phyloP scores from a whole-genome alignment of 2,888 invertebrate genomes.

The Xestobium rufovillosum region DNA sequence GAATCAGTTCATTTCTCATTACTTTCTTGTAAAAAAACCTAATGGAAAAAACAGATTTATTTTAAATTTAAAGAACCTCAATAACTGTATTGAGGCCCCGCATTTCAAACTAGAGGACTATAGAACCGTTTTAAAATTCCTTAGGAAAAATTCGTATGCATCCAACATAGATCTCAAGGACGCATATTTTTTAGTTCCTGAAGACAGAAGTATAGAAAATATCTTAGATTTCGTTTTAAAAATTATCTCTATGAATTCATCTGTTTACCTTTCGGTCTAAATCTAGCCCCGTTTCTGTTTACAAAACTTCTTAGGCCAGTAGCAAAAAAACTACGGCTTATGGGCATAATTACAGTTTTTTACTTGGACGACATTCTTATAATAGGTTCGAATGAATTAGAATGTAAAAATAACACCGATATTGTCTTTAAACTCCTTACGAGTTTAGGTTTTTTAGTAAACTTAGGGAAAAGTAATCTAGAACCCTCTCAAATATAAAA shows the following conservation, averaged over 20 bases:
- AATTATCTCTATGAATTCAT: conserved; percentile 21
- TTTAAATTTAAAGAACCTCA: conserved; percentile 15
- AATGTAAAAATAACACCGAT: conserved; percentile 15
- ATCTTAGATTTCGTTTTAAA: conserved; percentile 20
- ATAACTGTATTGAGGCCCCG: conserved; percentile 11
- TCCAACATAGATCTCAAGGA: conserved; percentile 17
- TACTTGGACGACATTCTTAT: conserved; percentile 24
- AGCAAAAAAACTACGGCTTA: too few relatives aligned
- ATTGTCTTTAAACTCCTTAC: conserved; percentile 11
- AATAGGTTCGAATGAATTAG: conserved; percentile 11
- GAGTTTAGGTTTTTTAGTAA: conserved; percentile 20
- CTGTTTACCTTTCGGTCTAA: conserved; percentile 20
- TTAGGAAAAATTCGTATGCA: too few relatives aligned
- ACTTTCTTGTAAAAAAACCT: too few relatives aligned
- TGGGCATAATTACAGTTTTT: conserved; percentile 20
- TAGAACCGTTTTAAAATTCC: conserved; percentile 10
- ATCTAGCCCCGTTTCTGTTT: conserved; percentile 19
- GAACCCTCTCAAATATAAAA: conserved; percentile 12
- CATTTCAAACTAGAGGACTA: conserved; percentile 19
- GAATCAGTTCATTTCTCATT: too few relatives aligned
- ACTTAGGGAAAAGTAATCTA: conserved; percentile 18
- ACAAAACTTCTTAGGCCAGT: conserved; percentile 22
- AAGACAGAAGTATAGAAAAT: conserved; percentile 15
- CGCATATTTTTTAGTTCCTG: conserved; percentile 19
- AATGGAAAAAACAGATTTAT: conserved; percentile 13